Conservation (phyloP, 2,113 vertebrate species). For the Cyprinodon brontotheroides region DNA sequence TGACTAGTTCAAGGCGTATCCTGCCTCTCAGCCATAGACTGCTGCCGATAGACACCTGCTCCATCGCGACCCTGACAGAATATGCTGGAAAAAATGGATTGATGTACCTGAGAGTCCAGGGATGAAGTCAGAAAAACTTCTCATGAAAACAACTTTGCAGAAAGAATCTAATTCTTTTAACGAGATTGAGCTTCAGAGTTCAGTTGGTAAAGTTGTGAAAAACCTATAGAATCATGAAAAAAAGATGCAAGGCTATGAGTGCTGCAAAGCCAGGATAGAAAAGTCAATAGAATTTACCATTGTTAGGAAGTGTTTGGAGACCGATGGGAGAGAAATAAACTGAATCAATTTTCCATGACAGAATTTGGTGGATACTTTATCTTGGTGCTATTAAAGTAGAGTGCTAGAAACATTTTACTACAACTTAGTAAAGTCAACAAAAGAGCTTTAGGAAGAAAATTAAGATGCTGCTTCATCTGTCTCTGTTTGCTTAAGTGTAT, state of each 20-base stretch:
- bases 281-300: not conserved
- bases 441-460: not conserved
- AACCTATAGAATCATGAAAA: not conserved
- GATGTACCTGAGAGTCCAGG: not conserved
- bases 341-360: not conserved
- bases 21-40: no score
- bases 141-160: not conserved
- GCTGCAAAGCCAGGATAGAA: not conserved
- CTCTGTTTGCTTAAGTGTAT: not conserved
- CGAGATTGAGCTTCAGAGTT: not conserved
- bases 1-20: no score
- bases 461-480: not conserved
- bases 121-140: not conserved
- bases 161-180: not conserved
- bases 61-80: no score
- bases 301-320: not conserved
- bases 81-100: no score
- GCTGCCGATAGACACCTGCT: no score
- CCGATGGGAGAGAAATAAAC: not conserved
- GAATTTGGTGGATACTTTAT: not conserved
- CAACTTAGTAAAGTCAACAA: not conserved
- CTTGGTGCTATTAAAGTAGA: not conserved
- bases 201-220: not conserved
- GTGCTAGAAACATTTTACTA: constrained; percentile 1
- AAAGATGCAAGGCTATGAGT: not conserved